These are phyloP conservation scores for Zaprionus ghesquierei DNA, from an alignment of 1,140 invertebrate genomes.

Conservation along the genomic window DNA sequence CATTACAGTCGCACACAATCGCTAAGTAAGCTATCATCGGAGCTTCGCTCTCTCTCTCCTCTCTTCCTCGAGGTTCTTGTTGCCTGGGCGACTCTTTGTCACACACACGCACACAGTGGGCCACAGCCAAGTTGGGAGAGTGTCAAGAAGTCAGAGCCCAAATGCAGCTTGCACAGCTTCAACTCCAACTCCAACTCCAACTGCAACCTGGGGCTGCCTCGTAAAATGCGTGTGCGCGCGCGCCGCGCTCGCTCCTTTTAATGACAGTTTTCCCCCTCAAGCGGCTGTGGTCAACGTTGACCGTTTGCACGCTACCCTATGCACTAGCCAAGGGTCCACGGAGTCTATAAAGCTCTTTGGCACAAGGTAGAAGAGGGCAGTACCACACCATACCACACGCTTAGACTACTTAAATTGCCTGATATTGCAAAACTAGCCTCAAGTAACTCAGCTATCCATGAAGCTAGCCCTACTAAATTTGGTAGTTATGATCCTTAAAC, in stretches of 20 bases:
- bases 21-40: constrained; percentile 82
- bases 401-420: background rate
- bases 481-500: too few relatives aligned
- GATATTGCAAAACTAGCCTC: background rate
- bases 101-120: too few relatives aligned
- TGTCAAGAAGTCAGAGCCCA: background rate
- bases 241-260: constrained; percentile 68
- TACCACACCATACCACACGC: too few relatives aligned
- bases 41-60: constrained; percentile 52
- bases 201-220: constrained; percentile 44
- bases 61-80: constrained; percentile 12
- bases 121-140: constrained; percentile 17
- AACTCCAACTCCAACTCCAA: background rate
- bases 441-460: too few relatives aligned
- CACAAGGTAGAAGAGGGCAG: too few relatives aligned
- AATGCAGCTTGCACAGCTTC: too few relatives aligned
- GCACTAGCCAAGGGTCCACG: constrained; percentile 5
- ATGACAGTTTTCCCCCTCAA: constrained; percentile 61
- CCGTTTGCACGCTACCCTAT: constrained; percentile 18
- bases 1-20: constrained; percentile 64
- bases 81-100: constrained; percentile 30
- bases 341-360: background rate
- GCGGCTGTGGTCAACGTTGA: constrained; percentile 36
- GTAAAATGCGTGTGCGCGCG: constrained; percentile 81
- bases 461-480: too few relatives aligned